Percentiles rank a stretch among this genome's conserved stretches.
Conservation (phyloP, 2,113 vertebrate genomes). For the Dunckerocampus dactyliophorus region DNA sequence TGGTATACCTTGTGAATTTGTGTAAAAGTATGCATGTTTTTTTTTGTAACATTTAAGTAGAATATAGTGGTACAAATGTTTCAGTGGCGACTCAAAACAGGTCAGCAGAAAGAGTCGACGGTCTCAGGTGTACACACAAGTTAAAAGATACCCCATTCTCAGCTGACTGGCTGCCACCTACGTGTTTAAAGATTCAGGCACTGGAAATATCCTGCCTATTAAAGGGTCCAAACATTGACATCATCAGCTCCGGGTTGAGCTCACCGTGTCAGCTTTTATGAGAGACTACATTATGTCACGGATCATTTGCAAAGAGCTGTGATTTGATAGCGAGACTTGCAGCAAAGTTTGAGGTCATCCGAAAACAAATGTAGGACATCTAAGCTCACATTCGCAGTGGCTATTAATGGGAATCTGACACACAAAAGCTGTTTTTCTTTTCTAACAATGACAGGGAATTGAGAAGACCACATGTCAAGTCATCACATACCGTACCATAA, state of each 20-base stretch:
- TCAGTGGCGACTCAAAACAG: not conserved
- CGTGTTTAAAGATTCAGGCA: conserved; percentile 63
- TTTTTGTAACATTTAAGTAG: not conserved
- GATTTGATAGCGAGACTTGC: conserved; percentile 33
- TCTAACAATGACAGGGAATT: conserved; percentile 7
- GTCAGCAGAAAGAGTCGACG: conserved; percentile 25
- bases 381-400: not conserved
- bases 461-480: not conserved
- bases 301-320: conserved; percentile 51
- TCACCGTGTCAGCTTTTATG: conserved; percentile 51
- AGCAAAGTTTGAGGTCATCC: conserved; percentile 13
- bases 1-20: conserved; percentile 23
- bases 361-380: not conserved
- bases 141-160: conserved; percentile 57
- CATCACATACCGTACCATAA: conserved; percentile 6
- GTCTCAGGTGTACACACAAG: conserved; percentile 52
- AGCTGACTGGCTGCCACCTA: conserved; percentile 30
- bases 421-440: conserved; percentile 1
- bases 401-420: conserved; percentile 8
- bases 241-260: conserved; percentile 45
- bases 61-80: not conserved
- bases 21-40: conserved; percentile 7
- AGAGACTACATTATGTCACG: conserved; percentile 39
- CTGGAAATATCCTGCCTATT: conserved; percentile 54
- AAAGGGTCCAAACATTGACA: conserved; percentile 48